Conservation (phyloP, 1,140 invertebrate species). For the Ladona fulva region DNA sequence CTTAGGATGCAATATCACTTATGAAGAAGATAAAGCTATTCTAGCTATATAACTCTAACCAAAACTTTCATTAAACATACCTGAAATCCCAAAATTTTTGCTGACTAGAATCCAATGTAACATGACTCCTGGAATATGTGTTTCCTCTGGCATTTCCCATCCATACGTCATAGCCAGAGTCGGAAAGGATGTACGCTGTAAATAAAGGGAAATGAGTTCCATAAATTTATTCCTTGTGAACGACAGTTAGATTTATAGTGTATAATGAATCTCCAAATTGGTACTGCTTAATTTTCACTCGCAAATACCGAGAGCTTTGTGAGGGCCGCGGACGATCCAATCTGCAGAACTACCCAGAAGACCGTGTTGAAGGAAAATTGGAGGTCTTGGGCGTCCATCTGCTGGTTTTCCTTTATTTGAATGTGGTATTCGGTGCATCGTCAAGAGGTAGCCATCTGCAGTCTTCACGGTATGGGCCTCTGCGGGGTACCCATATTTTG, state of each 20-base stretch:
- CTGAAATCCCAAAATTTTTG: constrained; percentile 31
- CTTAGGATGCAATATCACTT: no score
- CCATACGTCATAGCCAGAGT: constrained; percentile 52
- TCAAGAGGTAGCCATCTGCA: constrained; percentile 58
- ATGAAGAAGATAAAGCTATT: no score
- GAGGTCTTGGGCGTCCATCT: constrained; percentile 27
- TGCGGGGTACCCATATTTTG: constrained; percentile 48
- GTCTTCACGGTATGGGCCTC: constrained; percentile 56
- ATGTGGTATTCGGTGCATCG: constrained; percentile 52
- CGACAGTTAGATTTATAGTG: neutral
- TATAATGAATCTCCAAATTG: neutral
- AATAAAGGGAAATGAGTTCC: neutral
- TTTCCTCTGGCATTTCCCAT: constrained; percentile 48
- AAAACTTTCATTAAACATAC: constrained; percentile 22
- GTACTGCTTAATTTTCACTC: no score
- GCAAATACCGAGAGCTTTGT: constrained; percentile 46
- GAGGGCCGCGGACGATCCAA: constrained; percentile 56
- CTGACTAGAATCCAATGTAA: constrained; percentile 26
- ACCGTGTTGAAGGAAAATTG: constrained; percentile 63
- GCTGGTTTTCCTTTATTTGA: constrained; percentile 24
- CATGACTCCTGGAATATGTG: constrained; percentile 39
- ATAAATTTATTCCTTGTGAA: neutral
- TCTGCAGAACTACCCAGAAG: constrained; percentile 56
- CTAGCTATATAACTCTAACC: no score
- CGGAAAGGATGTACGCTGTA: constrained; percentile 34